Base-by-base conservation (phyloP, 2,113 vertebrate genomes). In the Cynoglossus semilaevis region DNA sequence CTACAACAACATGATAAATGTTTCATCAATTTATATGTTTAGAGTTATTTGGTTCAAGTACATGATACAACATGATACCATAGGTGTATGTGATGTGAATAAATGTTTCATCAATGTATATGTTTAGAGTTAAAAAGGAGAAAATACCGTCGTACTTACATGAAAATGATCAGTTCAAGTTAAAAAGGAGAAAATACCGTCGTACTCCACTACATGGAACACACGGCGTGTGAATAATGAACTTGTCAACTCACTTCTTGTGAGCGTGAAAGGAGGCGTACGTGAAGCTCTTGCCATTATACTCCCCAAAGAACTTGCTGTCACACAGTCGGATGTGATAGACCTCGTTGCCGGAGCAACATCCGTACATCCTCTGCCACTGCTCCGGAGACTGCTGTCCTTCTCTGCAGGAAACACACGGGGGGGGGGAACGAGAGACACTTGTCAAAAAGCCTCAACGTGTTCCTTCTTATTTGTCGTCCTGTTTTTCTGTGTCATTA, bases 241-340 rank as follows among this genome's bases (percentile, higher is more conserved):
- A 29, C 56, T 51, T 41, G 18, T 54, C 45, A 38, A 81, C 95
- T 77, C 91, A 98, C 96, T 96, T 98, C 87, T 98, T 98, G 82
- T 98, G 96, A 36, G 96, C 94, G 65, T 98, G 95, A 65, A 98
- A 98, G 67, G 96, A 96, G 40, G 96, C 94, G 45, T 97, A 98
- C 4, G 95, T 98, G 71, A 98, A 98, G 83, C 96, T 97, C 75
- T 98, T 98, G 55, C 93, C 94, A 67, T 94, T 94, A 29, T 96
- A 97, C 68, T 98, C 96, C 51, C 94, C 92, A 85, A 97, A 98
- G 88, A 98, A 96, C 61, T 93, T 93, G 80, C 96, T 98, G 88
- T 98, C 95, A 74, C 92, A 92, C 84, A 98, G 80, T 58, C 92
- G 90, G 76, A 98, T 98, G 77, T 98, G 96, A 84, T 98, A 97